Evolutionary conservation across 2,888 invertebrate genomes (phyloP).

Genomic region (Neoscelio sp.): DNA sequence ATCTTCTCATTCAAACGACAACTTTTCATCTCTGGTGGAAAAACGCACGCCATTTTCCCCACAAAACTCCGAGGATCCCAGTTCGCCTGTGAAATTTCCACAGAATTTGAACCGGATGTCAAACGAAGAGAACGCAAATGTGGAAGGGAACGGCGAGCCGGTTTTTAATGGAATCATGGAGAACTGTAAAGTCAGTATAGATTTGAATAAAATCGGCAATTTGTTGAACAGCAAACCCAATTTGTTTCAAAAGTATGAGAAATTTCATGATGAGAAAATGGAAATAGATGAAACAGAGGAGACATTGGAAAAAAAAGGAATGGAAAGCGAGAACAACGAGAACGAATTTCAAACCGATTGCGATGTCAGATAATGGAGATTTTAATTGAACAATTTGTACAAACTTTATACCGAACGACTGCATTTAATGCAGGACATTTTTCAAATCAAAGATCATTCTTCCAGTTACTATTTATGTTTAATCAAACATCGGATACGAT

Average conservation of each 20-base stretch:
- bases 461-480: no score
- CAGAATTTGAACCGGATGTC: neutral
- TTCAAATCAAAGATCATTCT: no score
- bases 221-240: conserved; percentile 72
- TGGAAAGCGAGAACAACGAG: no score
- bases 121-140: neutral
- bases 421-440: no score
- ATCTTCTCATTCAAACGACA: conserved; percentile 48
- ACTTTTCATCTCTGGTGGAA: neutral
- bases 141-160: neutral
- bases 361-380: conserved; percentile 18
- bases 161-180: no score
- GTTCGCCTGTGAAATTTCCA: neutral
- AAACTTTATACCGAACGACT: no score
- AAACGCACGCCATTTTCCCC: conserved; percentile 11
- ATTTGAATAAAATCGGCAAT: conserved; percentile 75
- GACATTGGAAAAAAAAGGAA: no score
- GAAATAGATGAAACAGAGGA: neutral
- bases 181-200: conserved; percentile 77
- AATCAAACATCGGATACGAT: no score
- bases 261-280: neutral
- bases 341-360: neutral
- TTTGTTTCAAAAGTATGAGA: conserved; percentile 54
- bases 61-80: conserved; percentile 21
- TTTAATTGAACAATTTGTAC: no score